phyloP scores from a whole-genome alignment of 2,888 invertebrate species.

The Augochlorella aurata region DNA sequence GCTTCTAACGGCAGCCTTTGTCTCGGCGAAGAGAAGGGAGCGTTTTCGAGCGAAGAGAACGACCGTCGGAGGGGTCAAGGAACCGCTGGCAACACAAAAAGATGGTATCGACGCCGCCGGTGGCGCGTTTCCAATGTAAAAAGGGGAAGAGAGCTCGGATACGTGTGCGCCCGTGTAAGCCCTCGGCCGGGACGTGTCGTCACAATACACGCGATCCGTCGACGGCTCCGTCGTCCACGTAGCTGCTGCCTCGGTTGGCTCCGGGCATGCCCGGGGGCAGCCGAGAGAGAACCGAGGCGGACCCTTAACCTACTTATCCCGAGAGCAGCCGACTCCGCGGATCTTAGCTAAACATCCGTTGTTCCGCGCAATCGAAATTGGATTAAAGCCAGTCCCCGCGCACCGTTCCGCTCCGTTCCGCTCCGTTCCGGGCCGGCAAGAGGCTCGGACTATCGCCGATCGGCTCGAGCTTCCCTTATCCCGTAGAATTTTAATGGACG shows the following conservation, averaged over 20 bases:
- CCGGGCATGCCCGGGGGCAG: too few relatives aligned
- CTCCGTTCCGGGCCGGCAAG: neutral
- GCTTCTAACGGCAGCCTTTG: too few relatives aligned
- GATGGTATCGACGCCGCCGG: constrained; percentile 16
- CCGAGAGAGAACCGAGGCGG: neutral
- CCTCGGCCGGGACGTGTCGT: constrained; percentile 29
- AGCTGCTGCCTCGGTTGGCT: too few relatives aligned
- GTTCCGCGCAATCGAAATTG: constrained; percentile 38
- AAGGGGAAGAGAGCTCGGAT: neutral
- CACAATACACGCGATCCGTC: constrained; percentile 27
- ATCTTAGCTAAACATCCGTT: constrained; percentile 40
- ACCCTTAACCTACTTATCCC: constrained; percentile 45
- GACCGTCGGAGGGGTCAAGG: neutral
- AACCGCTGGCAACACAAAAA: neutral
- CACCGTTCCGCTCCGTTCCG: constrained; percentile 2
- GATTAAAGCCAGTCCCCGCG: constrained; percentile 39
- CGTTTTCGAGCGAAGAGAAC: neutral
- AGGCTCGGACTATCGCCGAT: constrained; percentile 13
- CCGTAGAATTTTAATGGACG: constrained; percentile 42
- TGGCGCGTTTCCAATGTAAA: constrained; percentile 24
- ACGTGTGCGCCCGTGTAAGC: constrained; percentile 26
- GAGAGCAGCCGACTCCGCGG: constrained; percentile 26
- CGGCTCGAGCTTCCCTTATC: constrained; percentile 5
- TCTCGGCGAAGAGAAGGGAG: neutral
- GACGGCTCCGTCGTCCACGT: neutral